phyloP scores from a whole-genome alignment of 1,140 invertebrate species.

The Anastatus disparis region DNA sequence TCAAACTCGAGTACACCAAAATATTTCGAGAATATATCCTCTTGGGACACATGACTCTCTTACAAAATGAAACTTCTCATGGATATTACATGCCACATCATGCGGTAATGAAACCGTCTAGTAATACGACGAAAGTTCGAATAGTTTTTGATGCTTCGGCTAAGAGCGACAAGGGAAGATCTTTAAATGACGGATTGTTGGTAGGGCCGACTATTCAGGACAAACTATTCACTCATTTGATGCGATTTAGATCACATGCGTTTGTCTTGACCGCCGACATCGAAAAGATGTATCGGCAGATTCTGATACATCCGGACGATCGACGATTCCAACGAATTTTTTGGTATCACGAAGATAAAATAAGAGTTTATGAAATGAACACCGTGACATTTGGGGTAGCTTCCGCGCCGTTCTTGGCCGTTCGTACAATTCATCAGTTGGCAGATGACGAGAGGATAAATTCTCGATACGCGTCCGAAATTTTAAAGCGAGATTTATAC shows the following conservation, averaged over 20 bases:
- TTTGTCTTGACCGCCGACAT: constrained; percentile 58
- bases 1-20: background rate
- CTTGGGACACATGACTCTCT: background rate
- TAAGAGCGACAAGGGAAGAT: constrained; percentile 4
- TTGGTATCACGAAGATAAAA: too few species aligned
- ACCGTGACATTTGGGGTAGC: constrained; percentile 50
- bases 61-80: background rate
- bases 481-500: constrained; percentile 56
- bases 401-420: constrained; percentile 40
- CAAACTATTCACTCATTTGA: background rate
- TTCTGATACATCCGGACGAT: constrained; percentile 50
- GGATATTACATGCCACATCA: constrained; percentile 61
- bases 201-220: constrained; percentile 40
- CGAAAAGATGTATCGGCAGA: constrained; percentile 59
- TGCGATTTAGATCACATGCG: constrained; percentile 48
- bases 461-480: constrained; percentile 41
- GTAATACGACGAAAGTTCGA: constrained; percentile 51
- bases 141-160: constrained; percentile 56
- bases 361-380: constrained; percentile 33
- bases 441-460: constrained; percentile 37
- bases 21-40: too few species aligned
- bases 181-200: constrained; percentile 45
- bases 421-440: constrained; percentile 49
- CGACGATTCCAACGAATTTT: constrained; percentile 42
- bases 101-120: constrained; percentile 51